Evolutionary conservation across 2,113 vertebrate genomes (phyloP), one percentile per base, ranked within the genome.

Genomic region (Rhynchomys soricoides): DNA sequence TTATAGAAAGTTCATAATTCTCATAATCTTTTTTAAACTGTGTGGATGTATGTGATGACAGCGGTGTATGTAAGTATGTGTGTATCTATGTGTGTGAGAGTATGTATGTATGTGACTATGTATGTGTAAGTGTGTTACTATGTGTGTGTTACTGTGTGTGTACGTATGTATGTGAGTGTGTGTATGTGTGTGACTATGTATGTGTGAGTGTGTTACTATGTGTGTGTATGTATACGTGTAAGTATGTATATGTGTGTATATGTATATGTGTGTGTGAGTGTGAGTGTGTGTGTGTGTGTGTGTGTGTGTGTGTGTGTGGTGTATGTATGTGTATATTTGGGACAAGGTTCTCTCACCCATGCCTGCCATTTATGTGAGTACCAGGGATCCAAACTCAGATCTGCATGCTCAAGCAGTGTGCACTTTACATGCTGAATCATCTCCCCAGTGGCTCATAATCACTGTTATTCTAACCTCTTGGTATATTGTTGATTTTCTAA

Each of bases 1-100:
- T 95, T 89, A 96, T 40, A 93, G n/a, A 90, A 86, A 43, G 34
- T n/a, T 79, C 40, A 57, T 26, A 40, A 66, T 66, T 45, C 24
- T 81, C 17, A 26, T 10, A 7, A 31, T 16, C 17, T 87, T 77
- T 66, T 52, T 29, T 21, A 62, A 68, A 57, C 66, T 79, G 50
- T 55, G 8, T 57, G 52, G 34, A 31, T 81, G 52, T 37, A 37
- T 81, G 78, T 57, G 21, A 8, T 79, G 26, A 17, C 31, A 31
- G 13, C 34, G 11, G 45, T 48, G 43, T 77, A 45, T 50, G 43
- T 52, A n/a, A 5, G 74, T 77, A 40, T 75, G 24, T 73, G 71
- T 40, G 71, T 24, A 8, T 43, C n/a, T 43, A 7, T 73, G 9
- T 73, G n/a, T 59, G 57, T 59, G 55, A 57, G 55, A n/a, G 52